Evolutionary conservation across 2,797 vertebrate genomes (phyloP).

Genomic region (Mus spretus): DNA sequence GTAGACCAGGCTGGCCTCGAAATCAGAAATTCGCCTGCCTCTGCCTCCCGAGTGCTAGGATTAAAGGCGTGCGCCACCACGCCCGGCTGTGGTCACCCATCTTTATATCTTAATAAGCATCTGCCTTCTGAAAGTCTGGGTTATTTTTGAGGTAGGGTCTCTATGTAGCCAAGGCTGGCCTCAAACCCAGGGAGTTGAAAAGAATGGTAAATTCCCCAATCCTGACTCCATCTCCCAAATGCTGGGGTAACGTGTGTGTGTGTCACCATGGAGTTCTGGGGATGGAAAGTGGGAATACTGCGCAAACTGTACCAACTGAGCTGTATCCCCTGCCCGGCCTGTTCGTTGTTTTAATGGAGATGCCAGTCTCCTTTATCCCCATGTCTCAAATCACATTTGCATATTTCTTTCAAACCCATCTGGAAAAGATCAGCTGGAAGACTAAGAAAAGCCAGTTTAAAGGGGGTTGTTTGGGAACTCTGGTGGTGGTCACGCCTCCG

Average conservation of each 20-base stretch:
- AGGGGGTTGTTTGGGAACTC: not conserved
- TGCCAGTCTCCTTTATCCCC: not conserved
- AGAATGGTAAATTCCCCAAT: not conserved
- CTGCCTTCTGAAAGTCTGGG: not conserved
- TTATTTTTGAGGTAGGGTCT: not conserved
- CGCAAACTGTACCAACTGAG: not conserved
- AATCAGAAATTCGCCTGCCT: too few species aligned
- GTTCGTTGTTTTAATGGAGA: not conserved
- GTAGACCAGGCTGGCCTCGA: too few species aligned
- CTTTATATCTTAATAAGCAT: not conserved
- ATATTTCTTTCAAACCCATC: not conserved
- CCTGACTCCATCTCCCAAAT: not conserved
- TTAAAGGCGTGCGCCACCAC: too few species aligned
- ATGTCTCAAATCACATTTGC: not conserved
- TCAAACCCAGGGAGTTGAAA: not conserved
- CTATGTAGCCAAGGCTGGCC: not conserved
- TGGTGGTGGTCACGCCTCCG: too few species aligned
- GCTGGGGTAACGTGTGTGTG: not conserved
- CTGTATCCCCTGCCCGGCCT: not conserved
- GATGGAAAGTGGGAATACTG: not conserved
- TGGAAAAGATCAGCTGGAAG: not conserved
- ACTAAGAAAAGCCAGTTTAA: not conserved
- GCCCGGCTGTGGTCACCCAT: not conserved
- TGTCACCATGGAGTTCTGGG: not conserved
- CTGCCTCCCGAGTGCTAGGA: too few species aligned